Evolutionary conservation across 1,140 invertebrate species (phyloP), one percentile per base, ranked within the genome.

Genomic region (Cephus cinctus): DNA sequence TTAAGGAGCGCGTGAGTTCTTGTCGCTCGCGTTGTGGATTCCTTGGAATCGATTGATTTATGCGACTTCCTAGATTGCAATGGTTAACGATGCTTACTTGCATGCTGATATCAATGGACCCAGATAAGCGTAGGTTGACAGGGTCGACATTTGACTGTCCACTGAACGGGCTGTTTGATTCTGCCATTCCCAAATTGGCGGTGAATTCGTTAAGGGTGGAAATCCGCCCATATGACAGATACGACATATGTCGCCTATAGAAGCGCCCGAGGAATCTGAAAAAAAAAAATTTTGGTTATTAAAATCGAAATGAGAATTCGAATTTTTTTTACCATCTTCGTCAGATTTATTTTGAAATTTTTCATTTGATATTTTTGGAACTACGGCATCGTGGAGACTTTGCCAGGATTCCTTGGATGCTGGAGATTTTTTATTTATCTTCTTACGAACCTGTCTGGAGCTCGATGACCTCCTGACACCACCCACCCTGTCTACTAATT

Each of bases 201-300:
- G 50, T 38, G 56, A 57, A 19, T 50, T 54, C 2, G 56, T 30
- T 4, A 54, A 11, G 0, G 47, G 11, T 31, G 59, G 52, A 40
- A 62, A 57, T 21, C 54, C 57, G 9, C 69, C 72, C 73, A 76
- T 73, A 42, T 75, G 73, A 50, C 73, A 76, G 23, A 76, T 76
- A 49, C 73, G 59, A 39, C 73, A 76, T 25, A 76, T 76, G 43
- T 76, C 73, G 9, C 57, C 50, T 6, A 48, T 61, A 19, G 25
- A 43, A 32, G 39, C 9, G 5, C 45, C 30, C 4, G 47, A 45
- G 16, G 15, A 39, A 25, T 27, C 22, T 47, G 34, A 23, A 19
- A 31, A 8, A 22, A 22, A 32, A 27, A 31, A 12, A 34, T 36
- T 30, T 42, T 5, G 27, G 19, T 42, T 18, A 20, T 20, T 15